A percentile compares a stretch with the other conserved stretches of the same genome.
phyloP scores from a whole-genome alignment of 1,140 invertebrate species.

The Scylla paramamosain region DNA sequence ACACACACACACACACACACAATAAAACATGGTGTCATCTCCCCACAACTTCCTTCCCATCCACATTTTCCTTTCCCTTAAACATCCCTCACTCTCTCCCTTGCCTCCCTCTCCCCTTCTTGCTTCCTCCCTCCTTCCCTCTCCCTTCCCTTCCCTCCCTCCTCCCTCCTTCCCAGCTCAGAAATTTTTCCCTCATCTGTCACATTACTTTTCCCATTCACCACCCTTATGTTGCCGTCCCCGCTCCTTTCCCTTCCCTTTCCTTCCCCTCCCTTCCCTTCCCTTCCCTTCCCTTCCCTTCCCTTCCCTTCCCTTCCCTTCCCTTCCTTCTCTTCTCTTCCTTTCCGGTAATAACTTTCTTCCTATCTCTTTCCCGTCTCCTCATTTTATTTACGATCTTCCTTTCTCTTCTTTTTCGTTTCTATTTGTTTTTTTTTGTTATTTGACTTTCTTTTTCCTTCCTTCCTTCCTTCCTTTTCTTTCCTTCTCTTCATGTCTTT shows the following conservation, averaged over 20 bases:
- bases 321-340: no score
- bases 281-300: no score
- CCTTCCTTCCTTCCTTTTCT: not conserved
- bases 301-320: no score
- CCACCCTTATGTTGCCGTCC: not conserved
- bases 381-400: not conserved
- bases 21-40: no score
- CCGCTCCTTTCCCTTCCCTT: not conserved
- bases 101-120: not conserved
- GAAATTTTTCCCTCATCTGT: not conserved
- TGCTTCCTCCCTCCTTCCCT: not conserved
- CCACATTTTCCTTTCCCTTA: not conserved
- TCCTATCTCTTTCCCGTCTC: no score
- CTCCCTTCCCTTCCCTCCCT: not conserved
- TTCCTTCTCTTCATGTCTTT: not conserved
- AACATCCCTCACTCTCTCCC: not conserved
- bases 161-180: not conserved
- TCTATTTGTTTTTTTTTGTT: not conserved
- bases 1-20: no score
- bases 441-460: not conserved
- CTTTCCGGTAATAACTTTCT: no score
- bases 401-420: not conserved
- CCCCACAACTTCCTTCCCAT: no score
- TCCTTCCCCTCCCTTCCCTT: no score
- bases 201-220: not conserved